These are phyloP conservation scores for Syncerus caffer DNA, from an alignment of 2,797 vertebrate genomes.

Conservation along the genomic window DNA sequence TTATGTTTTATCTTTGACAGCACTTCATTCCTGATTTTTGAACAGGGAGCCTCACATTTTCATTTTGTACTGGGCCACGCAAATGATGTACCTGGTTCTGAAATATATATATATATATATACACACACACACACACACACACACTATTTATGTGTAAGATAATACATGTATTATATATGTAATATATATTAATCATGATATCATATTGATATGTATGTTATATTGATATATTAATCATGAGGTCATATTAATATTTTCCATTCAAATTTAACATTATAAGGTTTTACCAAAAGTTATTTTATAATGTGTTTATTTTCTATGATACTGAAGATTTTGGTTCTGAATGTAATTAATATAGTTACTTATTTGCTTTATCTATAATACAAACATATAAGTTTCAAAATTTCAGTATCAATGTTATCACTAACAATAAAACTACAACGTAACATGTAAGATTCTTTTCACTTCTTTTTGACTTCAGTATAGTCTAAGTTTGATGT, in stretches of 20 bases:
- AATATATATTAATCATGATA: neutral
- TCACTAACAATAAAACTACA: constrained; percentile 26
- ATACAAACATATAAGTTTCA: neutral
- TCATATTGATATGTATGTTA: neutral
- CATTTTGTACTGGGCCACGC: neutral
- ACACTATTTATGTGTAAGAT: neutral
- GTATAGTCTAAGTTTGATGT: neutral
- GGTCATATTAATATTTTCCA: neutral
- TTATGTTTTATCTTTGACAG: neutral
- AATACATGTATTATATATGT: neutral
- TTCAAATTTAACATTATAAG: constrained; percentile 15
- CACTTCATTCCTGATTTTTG: neutral
- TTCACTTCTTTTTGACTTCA: constrained; percentile 18
- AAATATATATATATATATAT: neutral
- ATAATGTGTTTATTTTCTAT: neutral
- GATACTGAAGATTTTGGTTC: neutral
- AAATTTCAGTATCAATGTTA: neutral
- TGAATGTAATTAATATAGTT: neutral
- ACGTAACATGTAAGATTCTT: neutral
- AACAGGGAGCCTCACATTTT: neutral
- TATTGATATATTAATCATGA: neutral
- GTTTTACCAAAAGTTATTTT: neutral
- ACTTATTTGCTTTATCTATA: neutral
- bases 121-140: too few relatives aligned
- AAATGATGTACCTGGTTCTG: neutral